Evolutionary conservation across 1,140 invertebrate genomes (phyloP), one percentile per base, ranked within the genome.

Genomic region (Plectrocnemia conspersa): DNA sequence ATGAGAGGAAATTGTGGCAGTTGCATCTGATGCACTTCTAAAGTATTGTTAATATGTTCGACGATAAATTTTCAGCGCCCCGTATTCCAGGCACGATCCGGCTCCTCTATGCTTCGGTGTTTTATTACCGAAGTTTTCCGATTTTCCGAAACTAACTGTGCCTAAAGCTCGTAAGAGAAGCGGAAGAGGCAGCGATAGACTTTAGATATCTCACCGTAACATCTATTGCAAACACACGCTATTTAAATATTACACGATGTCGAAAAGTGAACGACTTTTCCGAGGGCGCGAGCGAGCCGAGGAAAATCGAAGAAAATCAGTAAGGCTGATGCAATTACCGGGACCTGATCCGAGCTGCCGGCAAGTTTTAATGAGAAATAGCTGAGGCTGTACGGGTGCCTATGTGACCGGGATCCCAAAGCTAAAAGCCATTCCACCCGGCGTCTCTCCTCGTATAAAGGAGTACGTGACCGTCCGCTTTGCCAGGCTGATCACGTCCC

Each of bases 281-380:
- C 33, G 5, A n/a, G n/a, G n/a, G n/a, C 9, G 2, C 13, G 18
- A 36, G 13, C 40, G 23, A 42, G 40, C n/a, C 19, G 1, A 16
- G 52, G 21, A 54, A 53, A 42, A 32, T 46, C 22, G 29, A 25
- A 24, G 27, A 46, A 32, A 49, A 25, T 15, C 33, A 40, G 38
- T 13, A 18, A 32, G n/a, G 19, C 54, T 47, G 56, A 58, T 58
- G 56, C 56, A 58, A 58, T 58, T 58, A 58, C 56, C 41, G 49
- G 32, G 29, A 44, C 29, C 49, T 22, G 23, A 35, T 45, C 23
- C 33, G 19, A 13, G 22, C 25, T 36, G 38, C 49, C 35, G 56
- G 56, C 47, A 53, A 52, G 56, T 52, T 58, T 58, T 58, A 58
- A 58, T 58, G 57, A 59, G 57, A 49, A 59, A 54, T 54, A 59